Evolutionary conservation across 2,888 invertebrate species (phyloP).

Genomic region (Neoscelio sp.): DNA sequence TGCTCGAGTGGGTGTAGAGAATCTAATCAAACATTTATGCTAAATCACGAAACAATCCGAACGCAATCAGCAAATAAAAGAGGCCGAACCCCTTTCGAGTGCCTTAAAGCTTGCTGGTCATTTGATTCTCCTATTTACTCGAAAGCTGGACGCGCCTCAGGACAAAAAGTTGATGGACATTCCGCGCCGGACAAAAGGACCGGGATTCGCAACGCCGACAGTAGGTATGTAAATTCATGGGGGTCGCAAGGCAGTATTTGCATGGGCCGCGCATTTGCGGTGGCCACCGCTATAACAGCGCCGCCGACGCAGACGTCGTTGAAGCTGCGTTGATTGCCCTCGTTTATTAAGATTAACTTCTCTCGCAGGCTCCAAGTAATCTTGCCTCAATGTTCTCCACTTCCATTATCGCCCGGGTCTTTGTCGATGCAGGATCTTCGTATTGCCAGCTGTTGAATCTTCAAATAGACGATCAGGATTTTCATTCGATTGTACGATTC

Average conservation of each 20-base stretch:
- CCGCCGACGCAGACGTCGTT: conserved; percentile 63
- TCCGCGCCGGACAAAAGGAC: conserved; percentile 82
- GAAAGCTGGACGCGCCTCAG: conserved; percentile 73
- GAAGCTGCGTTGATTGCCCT: conserved; percentile 80
- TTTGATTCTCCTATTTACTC: conserved; percentile 82
- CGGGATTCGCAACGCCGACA: conserved; percentile 70
- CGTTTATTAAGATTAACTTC: conserved; percentile 83
- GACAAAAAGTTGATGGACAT: conserved; percentile 83
- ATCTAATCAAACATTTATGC: conserved; percentile 84
- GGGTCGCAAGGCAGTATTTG: conserved; percentile 78
- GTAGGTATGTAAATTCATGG: conserved; percentile 81
- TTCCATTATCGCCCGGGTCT: conserved; percentile 62
- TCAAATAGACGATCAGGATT: conserved; percentile 48
- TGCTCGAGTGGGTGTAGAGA: conserved; percentile 69
- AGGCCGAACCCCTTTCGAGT: conserved; percentile 74
- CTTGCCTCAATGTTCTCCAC: conserved; percentile 70
- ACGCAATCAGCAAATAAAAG: conserved; percentile 83
- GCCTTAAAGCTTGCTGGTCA: conserved; percentile 82
- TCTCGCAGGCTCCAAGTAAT: conserved; percentile 76
- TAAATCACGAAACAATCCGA: conserved; percentile 84
- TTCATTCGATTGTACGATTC: conserved; percentile 46
- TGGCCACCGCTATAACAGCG: conserved; percentile 66
- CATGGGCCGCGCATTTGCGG: conserved; percentile 82
- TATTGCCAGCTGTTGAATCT: conserved; percentile 60
- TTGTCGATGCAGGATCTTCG: conserved; percentile 47